A percentile compares a stretch with the other conserved stretches of the same genome.
These are phyloP conservation scores for Potamilus streckersoni DNA, from an alignment of 1,140 invertebrate genomes.

Conservation along the genomic window DNA sequence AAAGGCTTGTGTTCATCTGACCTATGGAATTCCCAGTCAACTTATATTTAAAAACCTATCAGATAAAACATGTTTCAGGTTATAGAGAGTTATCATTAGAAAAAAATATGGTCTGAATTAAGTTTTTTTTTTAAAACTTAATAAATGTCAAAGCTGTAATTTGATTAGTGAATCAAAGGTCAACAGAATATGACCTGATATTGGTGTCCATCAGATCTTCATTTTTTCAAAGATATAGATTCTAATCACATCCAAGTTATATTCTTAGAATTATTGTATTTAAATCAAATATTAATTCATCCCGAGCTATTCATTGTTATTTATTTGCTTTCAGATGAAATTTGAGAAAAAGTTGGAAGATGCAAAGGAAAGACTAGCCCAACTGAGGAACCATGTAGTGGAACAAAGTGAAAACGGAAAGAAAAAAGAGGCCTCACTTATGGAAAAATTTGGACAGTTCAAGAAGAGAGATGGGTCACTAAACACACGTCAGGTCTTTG, in stretches of 20 bases:
- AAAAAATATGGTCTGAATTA: not conserved
- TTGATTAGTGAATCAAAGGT: too few species aligned
- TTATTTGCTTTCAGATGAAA: constrained; percentile 15
- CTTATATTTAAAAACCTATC: too few species aligned
- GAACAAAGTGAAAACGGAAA: constrained; percentile 16
- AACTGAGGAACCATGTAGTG: constrained; percentile 32
- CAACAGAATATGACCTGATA: too few species aligned
- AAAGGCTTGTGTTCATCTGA: too few species aligned
- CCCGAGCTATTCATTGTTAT: not conserved
- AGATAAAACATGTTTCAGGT: too few species aligned
- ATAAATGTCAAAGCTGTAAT: too few species aligned
- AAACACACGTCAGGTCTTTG: constrained; percentile 59
- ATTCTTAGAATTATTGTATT: not conserved
- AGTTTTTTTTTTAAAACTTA: not conserved
- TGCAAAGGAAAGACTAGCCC: constrained; percentile 36
- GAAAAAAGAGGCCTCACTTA: constrained; percentile 31
- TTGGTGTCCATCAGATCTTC: too few species aligned
- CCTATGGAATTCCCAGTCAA: too few species aligned
- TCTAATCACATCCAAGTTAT: not conserved
- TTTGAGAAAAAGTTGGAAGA: constrained; percentile 34
- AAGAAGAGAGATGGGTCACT: constrained; percentile 54
- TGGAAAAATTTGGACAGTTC: constrained; percentile 53
- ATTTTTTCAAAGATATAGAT: too few species aligned
- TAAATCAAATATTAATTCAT: not conserved
- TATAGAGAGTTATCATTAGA: not conserved